A percentile compares a stretch with the other conserved stretches of the same genome.
phyloP scores from a whole-genome alignment of 2,888 invertebrate genomes.

The Cacoxenus indagator region DNA sequence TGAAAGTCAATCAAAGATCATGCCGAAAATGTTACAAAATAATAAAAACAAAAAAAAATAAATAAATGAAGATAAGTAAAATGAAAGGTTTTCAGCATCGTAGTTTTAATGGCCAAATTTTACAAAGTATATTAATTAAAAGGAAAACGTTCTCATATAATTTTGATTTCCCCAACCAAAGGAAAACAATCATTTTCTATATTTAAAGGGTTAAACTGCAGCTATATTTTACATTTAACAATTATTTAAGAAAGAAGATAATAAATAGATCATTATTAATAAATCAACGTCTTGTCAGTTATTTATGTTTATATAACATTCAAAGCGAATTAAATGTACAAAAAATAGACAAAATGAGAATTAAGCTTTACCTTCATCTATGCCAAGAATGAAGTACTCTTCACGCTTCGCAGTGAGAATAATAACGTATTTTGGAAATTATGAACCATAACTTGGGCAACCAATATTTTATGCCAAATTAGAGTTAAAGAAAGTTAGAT shows the following conservation, averaged over 20 bases:
- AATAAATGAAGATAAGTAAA: conserved; percentile 26
- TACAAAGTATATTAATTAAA: conserved; percentile 37
- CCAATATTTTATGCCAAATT: too few species aligned
- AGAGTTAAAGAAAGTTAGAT: too few species aligned
- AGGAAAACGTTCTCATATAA: conserved; percentile 46
- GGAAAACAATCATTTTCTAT: conserved; percentile 42
- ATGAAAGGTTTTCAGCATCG: conserved; percentile 53
- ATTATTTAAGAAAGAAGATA: conserved; percentile 35
- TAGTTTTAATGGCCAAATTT: conserved; percentile 60
- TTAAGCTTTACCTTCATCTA: too few species aligned
- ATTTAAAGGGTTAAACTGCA: conserved; percentile 11
- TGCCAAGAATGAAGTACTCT: too few species aligned
- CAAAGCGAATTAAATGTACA: conserved; percentile 56
- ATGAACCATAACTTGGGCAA: too few species aligned
- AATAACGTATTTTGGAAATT: too few species aligned
- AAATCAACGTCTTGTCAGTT: conserved; percentile 61
- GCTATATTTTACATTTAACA: conserved; percentile 27
- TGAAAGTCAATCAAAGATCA: conserved; percentile 28
- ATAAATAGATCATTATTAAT: conserved; percentile 21
- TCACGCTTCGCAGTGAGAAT: too few species aligned
- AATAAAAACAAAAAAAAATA: conserved; percentile 23
- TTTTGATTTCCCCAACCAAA: conserved; percentile 54
- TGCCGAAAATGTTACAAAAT: conserved; percentile 32
- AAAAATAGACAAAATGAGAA: conserved; percentile 32
- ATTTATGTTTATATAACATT: conserved; percentile 45